phyloP scores from a whole-genome alignment of 2,888 invertebrate genomes.

The Portevinia maculata region DNA sequence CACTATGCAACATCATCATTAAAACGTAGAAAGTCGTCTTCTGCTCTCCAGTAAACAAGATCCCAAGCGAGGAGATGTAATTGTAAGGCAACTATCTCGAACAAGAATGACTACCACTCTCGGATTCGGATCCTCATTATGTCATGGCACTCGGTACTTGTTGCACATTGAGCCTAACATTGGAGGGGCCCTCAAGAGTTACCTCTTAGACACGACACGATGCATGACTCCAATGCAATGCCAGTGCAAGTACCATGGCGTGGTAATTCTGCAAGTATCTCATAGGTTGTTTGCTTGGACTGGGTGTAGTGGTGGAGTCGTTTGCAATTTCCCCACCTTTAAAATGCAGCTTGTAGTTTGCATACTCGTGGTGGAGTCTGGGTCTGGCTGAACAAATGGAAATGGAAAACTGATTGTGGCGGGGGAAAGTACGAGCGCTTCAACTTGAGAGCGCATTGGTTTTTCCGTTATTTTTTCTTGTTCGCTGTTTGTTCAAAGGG shows the following conservation, averaged over 20 bases:
- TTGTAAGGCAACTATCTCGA: conserved; percentile 58
- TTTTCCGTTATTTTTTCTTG: conserved; percentile 11
- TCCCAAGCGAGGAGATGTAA: conserved; percentile 28
- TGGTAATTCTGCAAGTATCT: conserved; percentile 64
- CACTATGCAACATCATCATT: conserved; percentile 55
- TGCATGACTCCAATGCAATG: conserved; percentile 37
- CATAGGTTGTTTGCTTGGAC: conserved; percentile 49
- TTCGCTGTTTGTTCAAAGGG: conserved; percentile 22
- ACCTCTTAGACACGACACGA: conserved; percentile 61
- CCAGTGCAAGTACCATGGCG: conserved; percentile 38
- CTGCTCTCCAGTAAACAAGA: conserved; percentile 3
- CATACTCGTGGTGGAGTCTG: conserved; percentile 27
- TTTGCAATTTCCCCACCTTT: conserved; percentile 57
- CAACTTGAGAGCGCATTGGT: background rate
- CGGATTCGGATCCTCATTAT: conserved; percentile 39
- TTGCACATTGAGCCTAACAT: conserved; percentile 35
- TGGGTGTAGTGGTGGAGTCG: conserved; percentile 39
- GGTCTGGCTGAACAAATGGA: conserved; percentile 6
- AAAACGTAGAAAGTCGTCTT: conserved; percentile 40
- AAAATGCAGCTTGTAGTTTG: conserved; percentile 3
- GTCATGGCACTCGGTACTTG: conserved; percentile 34
- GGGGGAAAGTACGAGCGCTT: conserved; percentile 2
- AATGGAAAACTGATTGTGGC: conserved; percentile 23
- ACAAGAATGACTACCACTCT: conserved; percentile 53
- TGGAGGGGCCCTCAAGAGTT: conserved; percentile 55